Conservation (phyloP, 1,140 invertebrate genomes). For the Psilanteris sp. region DNA sequence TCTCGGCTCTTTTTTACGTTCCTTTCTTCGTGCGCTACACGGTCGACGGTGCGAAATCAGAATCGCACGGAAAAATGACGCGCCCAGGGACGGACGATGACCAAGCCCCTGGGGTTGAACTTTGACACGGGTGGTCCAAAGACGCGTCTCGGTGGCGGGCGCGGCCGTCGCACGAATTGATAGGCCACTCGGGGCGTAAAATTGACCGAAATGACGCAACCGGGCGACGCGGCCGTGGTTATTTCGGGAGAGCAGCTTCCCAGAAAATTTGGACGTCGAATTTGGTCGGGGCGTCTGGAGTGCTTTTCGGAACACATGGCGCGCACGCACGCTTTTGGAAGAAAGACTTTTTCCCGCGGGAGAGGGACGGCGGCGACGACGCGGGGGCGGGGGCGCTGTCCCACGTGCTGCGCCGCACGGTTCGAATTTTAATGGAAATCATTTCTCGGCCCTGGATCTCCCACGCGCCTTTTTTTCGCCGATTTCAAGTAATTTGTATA, state of each 20-base stretch:
- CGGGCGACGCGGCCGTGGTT: conserved; percentile 12
- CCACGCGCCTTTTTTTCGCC: conserved; percentile 32
- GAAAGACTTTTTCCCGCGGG: conserved; percentile 76
- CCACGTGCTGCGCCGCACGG: conserved; percentile 67
- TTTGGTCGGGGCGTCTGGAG: conserved; percentile 33
- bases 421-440: conserved; percentile 11
- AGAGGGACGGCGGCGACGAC: too few relatives aligned
- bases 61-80: too few relatives aligned
- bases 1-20: too few relatives aligned
- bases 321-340: conserved; percentile 68
- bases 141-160: too few relatives aligned
- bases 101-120: too few relatives aligned
- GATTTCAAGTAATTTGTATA: conserved; percentile 49
- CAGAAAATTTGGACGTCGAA: conserved; percentile 37
- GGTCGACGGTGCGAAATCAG: too few relatives aligned
- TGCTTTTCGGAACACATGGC: conserved; percentile 73
- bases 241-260: conserved; percentile 49
- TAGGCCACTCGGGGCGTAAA: conserved; percentile 14
- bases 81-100: too few relatives aligned
- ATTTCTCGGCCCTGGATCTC: conserved; percentile 10
- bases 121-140: too few relatives aligned
- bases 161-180: too few relatives aligned
- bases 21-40: too few relatives aligned
- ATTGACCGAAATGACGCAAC: conserved; percentile 37
- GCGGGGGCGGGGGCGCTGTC: too few relatives aligned